These are phyloP conservation scores for Elephas maximus DNA, from an alignment of 2,113 vertebrate species.

Conservation along the genomic window DNA sequence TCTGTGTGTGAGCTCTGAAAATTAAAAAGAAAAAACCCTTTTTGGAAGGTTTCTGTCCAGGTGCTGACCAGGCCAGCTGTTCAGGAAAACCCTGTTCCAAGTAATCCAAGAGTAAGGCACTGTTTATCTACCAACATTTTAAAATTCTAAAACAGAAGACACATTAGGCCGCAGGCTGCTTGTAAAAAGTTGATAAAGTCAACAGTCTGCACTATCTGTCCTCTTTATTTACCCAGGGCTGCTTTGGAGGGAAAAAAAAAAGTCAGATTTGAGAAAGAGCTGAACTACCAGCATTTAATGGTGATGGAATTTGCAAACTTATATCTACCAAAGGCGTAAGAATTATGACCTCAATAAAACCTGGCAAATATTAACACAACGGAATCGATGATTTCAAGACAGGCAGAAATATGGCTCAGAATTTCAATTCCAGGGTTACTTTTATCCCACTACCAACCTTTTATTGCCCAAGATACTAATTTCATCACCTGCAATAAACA, in stretches of 20 bases:
- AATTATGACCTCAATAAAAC: conserved; percentile 25
- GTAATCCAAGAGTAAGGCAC: background rate
- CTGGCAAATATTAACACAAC: conserved; percentile 21
- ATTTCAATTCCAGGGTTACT: conserved; percentile 41
- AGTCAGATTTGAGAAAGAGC: conserved; percentile 1
- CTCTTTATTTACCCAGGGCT: background rate
- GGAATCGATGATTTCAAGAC: conserved; percentile 17
- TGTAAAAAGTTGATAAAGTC: conserved; percentile 17
- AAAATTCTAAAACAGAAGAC: conserved; percentile 44
- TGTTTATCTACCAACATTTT: conserved; percentile 1
- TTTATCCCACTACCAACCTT: conserved; percentile 17
- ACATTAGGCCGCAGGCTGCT: background rate
- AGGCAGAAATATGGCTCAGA: background rate
- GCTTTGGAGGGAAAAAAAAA: background rate
- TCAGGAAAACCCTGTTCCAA: background rate
- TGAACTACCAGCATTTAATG: background rate
- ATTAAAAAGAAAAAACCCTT: background rate
- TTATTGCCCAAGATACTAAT: background rate
- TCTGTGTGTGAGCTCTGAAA: background rate
- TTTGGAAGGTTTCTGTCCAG: background rate
- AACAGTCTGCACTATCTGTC: background rate
- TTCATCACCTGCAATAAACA: background rate
- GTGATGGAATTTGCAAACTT: background rate
- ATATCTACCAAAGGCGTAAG: background rate
- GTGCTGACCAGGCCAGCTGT: background rate